Percentiles rank a stretch among this genome's conserved stretches.
These are phyloP conservation scores for Prosapia bicincta DNA, from an alignment of 2,888 invertebrate genomes.

Conservation along the genomic window DNA sequence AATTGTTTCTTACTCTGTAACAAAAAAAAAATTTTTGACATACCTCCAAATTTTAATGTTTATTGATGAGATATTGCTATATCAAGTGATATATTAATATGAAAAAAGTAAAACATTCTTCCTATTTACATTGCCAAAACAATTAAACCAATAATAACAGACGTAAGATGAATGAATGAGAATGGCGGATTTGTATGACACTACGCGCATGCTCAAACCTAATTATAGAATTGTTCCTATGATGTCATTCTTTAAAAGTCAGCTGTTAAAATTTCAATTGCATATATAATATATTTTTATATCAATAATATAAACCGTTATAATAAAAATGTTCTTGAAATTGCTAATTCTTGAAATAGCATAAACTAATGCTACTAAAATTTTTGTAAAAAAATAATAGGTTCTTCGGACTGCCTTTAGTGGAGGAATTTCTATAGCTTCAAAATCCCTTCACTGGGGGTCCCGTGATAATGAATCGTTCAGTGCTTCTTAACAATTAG, in stretches of 20 bases:
- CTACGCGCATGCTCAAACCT: neutral
- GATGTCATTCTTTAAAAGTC: neutral
- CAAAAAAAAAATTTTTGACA: neutral
- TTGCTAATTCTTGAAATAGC: no score
- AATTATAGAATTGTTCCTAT: neutral
- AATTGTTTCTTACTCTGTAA: neutral
- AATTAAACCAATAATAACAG: slow-evolving; percentile 2
- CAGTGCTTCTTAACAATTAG: no score
- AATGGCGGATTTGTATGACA: neutral
- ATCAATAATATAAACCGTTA: no score
- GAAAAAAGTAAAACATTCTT: neutral
- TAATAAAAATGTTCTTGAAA: no score
- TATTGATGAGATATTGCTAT: neutral
- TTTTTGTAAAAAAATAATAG: no score
- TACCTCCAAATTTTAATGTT: neutral
- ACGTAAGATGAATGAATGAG: neutral
- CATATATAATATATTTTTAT: no score
- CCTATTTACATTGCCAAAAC: slow-evolving; percentile 2
- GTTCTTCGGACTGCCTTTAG: no score
- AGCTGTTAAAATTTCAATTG: neutral
- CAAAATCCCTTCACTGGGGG: no score
- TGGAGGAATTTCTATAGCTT: no score
- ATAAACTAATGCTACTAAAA: no score
- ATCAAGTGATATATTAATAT: neutral
- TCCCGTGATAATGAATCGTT: no score